Evolutionary conservation across 2,797 vertebrate species (phyloP).

Genomic region (Picus viridis): DNA sequence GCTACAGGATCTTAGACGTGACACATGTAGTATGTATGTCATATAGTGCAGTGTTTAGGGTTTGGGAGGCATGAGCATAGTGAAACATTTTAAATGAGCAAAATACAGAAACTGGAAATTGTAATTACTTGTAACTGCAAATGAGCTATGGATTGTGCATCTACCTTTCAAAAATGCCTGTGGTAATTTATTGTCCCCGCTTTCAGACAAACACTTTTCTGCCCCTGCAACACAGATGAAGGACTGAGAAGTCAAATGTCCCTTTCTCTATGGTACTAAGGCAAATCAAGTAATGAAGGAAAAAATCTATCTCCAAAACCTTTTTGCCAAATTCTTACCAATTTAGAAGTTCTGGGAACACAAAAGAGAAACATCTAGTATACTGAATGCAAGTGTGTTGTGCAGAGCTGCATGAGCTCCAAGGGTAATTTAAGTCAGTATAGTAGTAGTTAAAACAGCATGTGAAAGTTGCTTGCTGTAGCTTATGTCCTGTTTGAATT

Average conservation of each 20-base stretch:
- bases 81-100: neutral
- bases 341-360: neutral
- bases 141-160: neutral
- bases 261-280: neutral
- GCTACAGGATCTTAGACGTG: accelerated
- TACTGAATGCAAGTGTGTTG: neutral
- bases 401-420: neutral
- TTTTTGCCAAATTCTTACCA: neutral
- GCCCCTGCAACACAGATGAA: neutral
- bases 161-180: neutral
- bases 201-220: neutral
- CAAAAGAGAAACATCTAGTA: neutral
- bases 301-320: neutral
- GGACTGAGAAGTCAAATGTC: neutral
- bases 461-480: neutral
- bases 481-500: constrained; percentile 17
- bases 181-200: neutral
- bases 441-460: neutral
- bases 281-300: neutral
- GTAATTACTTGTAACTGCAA: neutral
- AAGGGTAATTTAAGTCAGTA: constrained; percentile 4
- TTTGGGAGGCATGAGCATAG: neutral
- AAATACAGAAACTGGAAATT: neutral
- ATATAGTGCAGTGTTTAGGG: neutral
- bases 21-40: neutral